Percentiles rank a stretch among this genome's conserved stretches.
phyloP scores from a whole-genome alignment of 92 coral and sea anemone species.

The Palythoa caribaeorum region DNA sequence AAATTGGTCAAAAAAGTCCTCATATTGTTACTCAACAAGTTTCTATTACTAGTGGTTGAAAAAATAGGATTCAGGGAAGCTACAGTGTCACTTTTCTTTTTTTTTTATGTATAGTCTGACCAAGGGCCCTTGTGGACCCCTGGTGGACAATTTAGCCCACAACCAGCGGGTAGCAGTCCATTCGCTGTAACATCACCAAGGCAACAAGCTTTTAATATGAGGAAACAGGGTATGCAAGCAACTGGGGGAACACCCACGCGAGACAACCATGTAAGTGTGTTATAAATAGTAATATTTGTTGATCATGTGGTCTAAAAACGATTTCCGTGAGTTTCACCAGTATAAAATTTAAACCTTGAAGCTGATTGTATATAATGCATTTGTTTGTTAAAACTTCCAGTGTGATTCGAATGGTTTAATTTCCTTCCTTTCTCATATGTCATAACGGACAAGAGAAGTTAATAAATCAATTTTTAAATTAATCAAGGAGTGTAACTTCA shows the following conservation, averaged over 20 bases:
- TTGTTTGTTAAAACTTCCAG: too few species aligned
- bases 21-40: too few species aligned
- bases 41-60: background rate
- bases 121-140: constrained; percentile 94
- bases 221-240: constrained; percentile 84
- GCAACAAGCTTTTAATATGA: constrained; percentile 94
- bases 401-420: too few species aligned
- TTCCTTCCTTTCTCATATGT: too few species aligned
- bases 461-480: too few species aligned
- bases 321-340: background rate
- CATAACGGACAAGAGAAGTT: too few species aligned
- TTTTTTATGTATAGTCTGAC: constrained; percentile 28
- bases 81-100: background rate
- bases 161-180: constrained; percentile 73
- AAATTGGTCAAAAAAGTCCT: too few species aligned
- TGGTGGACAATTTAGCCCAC: constrained; percentile 92
- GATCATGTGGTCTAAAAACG: background rate
- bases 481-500: too few species aligned
- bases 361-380: too few species aligned
- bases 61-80: background rate
- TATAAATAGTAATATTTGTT: background rate
- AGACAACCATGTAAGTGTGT: constrained; percentile 77
- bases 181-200: constrained; percentile 82
- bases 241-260: constrained; percentile 43
- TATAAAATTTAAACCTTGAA: too few species aligned